Percentiles rank a stretch among this genome's conserved stretches.
Evolutionary conservation across 2,888 invertebrate species (phyloP).

Genomic region (Ornithoptera priamus): DNA sequence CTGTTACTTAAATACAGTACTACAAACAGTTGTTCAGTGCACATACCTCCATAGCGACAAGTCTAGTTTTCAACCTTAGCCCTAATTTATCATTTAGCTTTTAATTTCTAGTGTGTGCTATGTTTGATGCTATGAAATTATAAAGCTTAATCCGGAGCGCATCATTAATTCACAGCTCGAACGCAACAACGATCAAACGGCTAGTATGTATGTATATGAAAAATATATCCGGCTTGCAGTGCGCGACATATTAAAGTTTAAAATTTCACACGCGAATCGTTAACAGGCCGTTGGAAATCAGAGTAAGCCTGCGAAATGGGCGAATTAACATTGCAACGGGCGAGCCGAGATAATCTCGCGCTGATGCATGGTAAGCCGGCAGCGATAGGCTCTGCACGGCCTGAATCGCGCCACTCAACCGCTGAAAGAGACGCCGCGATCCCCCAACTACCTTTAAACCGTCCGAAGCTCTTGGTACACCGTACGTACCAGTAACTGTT

Average conservation of each 20-base stretch:
- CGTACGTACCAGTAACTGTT: too few species aligned
- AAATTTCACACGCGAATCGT: slow-evolving; percentile 25
- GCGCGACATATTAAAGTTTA: slow-evolving; percentile 28
- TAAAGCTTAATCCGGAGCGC: background rate
- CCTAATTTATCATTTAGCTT: too few species aligned
- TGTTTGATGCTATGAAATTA: background rate
- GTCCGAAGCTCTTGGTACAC: too few species aligned
- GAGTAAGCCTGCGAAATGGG: slow-evolving; percentile 26
- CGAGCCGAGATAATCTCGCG: slow-evolving; percentile 37
- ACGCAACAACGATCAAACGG: background rate
- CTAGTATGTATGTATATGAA: slow-evolving; percentile 12
- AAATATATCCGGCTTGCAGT: slow-evolving; percentile 1
- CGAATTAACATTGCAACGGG: slow-evolving; percentile 36
- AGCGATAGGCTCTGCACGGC: slow-evolving; percentile 32
- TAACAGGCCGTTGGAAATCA: slow-evolving; percentile 26
- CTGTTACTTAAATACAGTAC: too few species aligned
- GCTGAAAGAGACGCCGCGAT: slow-evolving; percentile 28
- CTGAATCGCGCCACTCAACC: slow-evolving; percentile 32
- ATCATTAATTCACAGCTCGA: slow-evolving; percentile 17
- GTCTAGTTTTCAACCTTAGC: too few species aligned
- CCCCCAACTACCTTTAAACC: too few species aligned
- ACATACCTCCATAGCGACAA: too few species aligned
- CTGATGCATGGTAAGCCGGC: slow-evolving; percentile 41
- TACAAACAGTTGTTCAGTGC: too few species aligned
- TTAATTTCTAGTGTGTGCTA: too few species aligned